Evolutionary conservation across 2,113 vertebrate genomes (phyloP).

Genomic region (Phaethon lepturus): DNA sequence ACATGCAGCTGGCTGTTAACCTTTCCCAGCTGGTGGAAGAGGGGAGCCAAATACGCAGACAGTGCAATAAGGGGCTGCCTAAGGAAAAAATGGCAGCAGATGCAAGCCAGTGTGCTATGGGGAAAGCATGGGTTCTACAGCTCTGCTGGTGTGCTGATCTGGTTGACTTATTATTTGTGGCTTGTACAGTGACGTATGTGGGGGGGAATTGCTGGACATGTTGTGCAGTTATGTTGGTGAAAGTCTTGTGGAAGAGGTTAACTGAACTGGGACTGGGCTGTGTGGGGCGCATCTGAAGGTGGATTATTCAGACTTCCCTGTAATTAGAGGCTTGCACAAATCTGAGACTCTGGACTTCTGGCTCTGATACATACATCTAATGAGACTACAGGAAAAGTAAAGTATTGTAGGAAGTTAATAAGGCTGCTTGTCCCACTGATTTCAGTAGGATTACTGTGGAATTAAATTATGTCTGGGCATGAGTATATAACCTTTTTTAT

Average conservation of each 20-base stretch:
- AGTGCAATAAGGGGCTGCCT: background rate
- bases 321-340: background rate
- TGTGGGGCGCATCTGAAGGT: background rate
- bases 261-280: background rate
- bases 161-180: background rate
- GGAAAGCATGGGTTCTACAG: background rate
- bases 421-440: background rate
- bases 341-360: background rate
- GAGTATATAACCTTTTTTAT: background rate
- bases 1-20: slow-evolving; percentile 6
- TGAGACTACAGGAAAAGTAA: background rate
- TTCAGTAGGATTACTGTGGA: background rate
- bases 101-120: background rate
- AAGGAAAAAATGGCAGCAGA: background rate
- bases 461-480: background rate
- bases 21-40: background rate
- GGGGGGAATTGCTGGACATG: background rate
- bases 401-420: background rate
- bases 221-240: background rate
- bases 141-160: background rate
- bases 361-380: background rate
- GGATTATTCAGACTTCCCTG: background rate
- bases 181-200: accelerated
- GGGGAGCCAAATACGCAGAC: background rate
- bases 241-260: background rate